phyloP scores from a whole-genome alignment of 2,888 invertebrate genomes.

The Troides oblongomaculatus region DNA sequence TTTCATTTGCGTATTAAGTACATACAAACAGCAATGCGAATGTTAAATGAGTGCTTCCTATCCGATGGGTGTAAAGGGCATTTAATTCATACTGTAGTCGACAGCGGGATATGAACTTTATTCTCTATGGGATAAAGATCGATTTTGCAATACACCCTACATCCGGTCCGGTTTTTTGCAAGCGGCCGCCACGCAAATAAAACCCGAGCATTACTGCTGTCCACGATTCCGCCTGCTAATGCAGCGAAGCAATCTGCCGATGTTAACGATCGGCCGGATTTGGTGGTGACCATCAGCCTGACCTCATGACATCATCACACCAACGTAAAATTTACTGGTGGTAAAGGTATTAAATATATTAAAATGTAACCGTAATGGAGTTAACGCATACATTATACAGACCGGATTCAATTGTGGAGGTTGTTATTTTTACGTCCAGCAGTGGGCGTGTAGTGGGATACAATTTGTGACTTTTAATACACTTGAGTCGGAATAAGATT shows the following conservation, averaged over 20 bases:
- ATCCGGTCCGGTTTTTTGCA: neutral
- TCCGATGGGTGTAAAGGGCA: neutral
- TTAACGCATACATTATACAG: too few relatives aligned
- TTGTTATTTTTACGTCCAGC: too few relatives aligned
- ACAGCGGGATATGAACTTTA: neutral
- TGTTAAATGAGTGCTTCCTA: constrained; percentile 4
- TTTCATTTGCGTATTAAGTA: neutral
- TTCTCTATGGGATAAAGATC: neutral
- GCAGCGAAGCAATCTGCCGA: neutral
- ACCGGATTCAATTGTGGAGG: too few relatives aligned
- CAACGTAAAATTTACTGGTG: too few relatives aligned
- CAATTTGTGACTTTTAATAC: too few relatives aligned
- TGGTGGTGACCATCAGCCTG: neutral
- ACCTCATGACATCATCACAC: too few relatives aligned
- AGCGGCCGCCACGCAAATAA: constrained; percentile 9
- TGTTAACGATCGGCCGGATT: constrained; percentile 2
- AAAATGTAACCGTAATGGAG: too few relatives aligned
- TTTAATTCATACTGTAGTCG: neutral
- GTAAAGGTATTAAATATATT: too few relatives aligned
- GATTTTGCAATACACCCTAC: neutral
- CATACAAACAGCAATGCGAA: neutral
- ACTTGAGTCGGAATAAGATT: too few relatives aligned
- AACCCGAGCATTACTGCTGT: constrained; percentile 14
- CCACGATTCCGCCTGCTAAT: constrained; percentile 6
- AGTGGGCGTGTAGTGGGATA: too few relatives aligned